A percentile compares a stretch with the other conserved stretches of the same genome.
These are phyloP conservation scores for Sinodicranocentrus sp. DNA, from an alignment of 2,888 invertebrate genomes.

Conservation along the genomic window DNA sequence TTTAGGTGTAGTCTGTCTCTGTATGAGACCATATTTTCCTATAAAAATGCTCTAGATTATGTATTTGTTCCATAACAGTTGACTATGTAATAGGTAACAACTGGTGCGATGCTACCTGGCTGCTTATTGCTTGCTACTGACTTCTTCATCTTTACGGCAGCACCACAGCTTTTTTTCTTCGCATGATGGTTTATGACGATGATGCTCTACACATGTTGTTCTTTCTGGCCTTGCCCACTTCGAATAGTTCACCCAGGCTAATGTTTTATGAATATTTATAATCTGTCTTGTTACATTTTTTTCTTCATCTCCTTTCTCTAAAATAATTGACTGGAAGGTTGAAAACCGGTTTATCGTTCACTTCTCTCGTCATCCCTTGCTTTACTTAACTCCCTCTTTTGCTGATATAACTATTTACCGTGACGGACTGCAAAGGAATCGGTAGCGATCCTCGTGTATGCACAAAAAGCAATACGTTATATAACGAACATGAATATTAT, in stretches of 20 bases:
- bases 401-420: background rate
- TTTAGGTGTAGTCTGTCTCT: constrained; percentile 3
- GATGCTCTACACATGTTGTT: constrained; percentile 67
- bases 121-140: constrained; percentile 24
- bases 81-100: background rate
- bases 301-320: constrained; percentile 50
- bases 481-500: constrained; percentile 20
- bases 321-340: constrained; percentile 76
- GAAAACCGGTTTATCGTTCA: constrained; percentile 74
- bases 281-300: constrained; percentile 73
- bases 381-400: background rate
- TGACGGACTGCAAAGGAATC: constrained; percentile 69
- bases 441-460: constrained; percentile 71
- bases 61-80: constrained; percentile 8
- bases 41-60: constrained; percentile 30
- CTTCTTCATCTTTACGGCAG: constrained; percentile 11
- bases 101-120: constrained; percentile 27
- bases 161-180: background rate
- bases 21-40: background rate
- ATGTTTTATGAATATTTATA: constrained; percentile 77
- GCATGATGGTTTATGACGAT: constrained; percentile 37
- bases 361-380: constrained; percentile 5
- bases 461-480: constrained; percentile 17
- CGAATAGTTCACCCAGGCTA: constrained; percentile 75
- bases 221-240: constrained; percentile 74